Evolutionary conservation across 2,113 vertebrate genomes (phyloP).

Genomic region (Oncorhynchus nerka): DNA sequence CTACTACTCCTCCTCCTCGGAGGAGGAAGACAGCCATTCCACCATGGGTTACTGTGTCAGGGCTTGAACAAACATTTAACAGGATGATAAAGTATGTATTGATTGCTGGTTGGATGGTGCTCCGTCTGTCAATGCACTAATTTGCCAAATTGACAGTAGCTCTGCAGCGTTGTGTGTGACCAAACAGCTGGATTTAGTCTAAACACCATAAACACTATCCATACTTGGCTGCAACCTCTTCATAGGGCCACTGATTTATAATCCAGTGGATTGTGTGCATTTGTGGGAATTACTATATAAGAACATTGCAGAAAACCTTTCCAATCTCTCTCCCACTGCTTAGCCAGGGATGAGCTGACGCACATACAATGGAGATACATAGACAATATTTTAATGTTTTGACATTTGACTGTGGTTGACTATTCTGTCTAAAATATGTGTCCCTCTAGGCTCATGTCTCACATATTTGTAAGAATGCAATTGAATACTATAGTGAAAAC

Average conservation of each 20-base stretch:
- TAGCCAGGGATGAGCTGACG: no score
- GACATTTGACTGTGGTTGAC: no score
- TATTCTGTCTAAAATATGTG: no score
- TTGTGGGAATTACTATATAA: constrained; percentile 45
- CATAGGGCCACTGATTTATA: constrained; percentile 41
- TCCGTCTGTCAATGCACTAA: constrained; percentile 63
- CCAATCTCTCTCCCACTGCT: background rate
- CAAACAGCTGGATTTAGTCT: constrained; percentile 68
- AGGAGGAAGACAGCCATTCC: no score
- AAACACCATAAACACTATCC: constrained; percentile 64
- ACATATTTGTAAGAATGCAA: no score
- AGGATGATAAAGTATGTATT: constrained; percentile 58
- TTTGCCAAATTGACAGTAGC: constrained; percentile 65
- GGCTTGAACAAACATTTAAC: constrained; percentile 48
- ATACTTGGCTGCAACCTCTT: constrained; percentile 52
- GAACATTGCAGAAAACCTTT: constrained; percentile 26
- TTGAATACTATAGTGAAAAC: no score
- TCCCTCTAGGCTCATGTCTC: no score
- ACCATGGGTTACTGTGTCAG: constrained; percentile 3
- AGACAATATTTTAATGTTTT: no score
- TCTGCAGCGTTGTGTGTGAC: constrained; percentile 41
- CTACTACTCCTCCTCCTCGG: no score
- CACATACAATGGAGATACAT: no score
- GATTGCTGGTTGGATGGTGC: constrained; percentile 58
- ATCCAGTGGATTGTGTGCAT: no score